Evolutionary conservation across 2,113 vertebrate species (phyloP), one percentile per base, ranked within the genome.

Genomic region (Saguinus imperator): DNA sequence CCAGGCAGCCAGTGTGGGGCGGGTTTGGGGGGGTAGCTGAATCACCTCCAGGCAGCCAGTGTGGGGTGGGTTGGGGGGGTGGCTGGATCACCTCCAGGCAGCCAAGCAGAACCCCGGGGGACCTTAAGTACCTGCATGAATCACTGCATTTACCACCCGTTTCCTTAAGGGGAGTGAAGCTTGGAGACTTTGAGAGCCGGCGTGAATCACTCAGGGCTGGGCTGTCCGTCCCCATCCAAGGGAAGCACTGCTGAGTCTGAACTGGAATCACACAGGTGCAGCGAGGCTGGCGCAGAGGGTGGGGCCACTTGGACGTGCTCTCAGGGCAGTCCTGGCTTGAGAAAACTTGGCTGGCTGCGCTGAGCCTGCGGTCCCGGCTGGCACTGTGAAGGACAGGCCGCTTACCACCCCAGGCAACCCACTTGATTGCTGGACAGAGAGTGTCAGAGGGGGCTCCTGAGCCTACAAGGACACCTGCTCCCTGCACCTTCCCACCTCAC

Each of bases 161-260:
- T 21, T 90, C 81, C 95, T 45, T 52, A 1, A 23, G 17, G 40
- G 55, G 70, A 8, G 8, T 57, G 27, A 8, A 37, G 3, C 37
- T 5, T 4, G 0, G 61, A 61, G n/a, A 35, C 52, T n/a, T 1
- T 1, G 10, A 1, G 57, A 37, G 17, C 75, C 16, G 1, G 11
- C 6, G 1, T 37, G 83, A 61, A 1, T 5, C n/a, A 20, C 32
- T 64, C 9, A 27, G 55, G 68, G 5, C 21, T 7, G 11, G 32
- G 77, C 70, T 13, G 16, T 48, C 55, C 0, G 1, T 18, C 20
- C n/a, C 2, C 32, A 40, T n/a, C 66, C 45, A 14, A 68, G 6
- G 66, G 84, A 61, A 29, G 9, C 0, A 1, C n/a, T 0, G 1
- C 55, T 7, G 43, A 6, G 23, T 4, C 7, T 37, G 50, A 64